Base-by-base conservation (phyloP, 92 coral and sea anemone species). In the Umimayanthus kanabou region DNA sequence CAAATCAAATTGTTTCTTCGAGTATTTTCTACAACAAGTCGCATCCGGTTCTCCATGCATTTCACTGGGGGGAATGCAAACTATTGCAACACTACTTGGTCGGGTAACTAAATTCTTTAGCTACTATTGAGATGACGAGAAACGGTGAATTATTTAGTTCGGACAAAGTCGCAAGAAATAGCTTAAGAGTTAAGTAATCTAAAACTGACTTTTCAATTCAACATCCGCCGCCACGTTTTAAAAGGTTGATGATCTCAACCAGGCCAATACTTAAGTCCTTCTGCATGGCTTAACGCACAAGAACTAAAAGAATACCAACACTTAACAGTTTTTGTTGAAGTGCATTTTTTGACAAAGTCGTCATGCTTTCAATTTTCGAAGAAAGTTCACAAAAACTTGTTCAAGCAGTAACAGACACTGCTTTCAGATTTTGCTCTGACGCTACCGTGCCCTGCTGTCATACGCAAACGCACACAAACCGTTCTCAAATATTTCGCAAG, bases 31-130 rank as follows among this genome's bases (percentile, higher is more conserved):
- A 1, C 61, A 43, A 8, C 53, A 71, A 43, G 58, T 71, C 26
- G 39, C 26, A 70, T 50, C 76, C 45, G 78, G 87, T 47, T 83
- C 87, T 70, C 43, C 87, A 83, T 83, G 87, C 87, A 83, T 83
- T 83, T 83, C 55, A 83, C 87, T 70, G 87, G 87, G 28, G 87
- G 87, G 40, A 83, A 83, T 71, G 87, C 66, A 8, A 71, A 83
- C 58, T 47, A 70, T 47, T 83, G 87, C 87, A 83, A 26, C 30
- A 83, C 87, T 28, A 83, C 87, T 22, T 83, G 87, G 87, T 83
- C 87, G 43, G 87, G 87, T 83, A 83, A 83, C 71, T 82, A 61
- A 18, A 20, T 2, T 18, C 23, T 25, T 0, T 5, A 5, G 69
- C 26, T 61, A 9, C 5, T 25, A 16, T 61, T 23, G 58, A 53